Base-by-base conservation (phyloP, 2,888 invertebrate genomes). In the Protodeltote pygarga region DNA sequence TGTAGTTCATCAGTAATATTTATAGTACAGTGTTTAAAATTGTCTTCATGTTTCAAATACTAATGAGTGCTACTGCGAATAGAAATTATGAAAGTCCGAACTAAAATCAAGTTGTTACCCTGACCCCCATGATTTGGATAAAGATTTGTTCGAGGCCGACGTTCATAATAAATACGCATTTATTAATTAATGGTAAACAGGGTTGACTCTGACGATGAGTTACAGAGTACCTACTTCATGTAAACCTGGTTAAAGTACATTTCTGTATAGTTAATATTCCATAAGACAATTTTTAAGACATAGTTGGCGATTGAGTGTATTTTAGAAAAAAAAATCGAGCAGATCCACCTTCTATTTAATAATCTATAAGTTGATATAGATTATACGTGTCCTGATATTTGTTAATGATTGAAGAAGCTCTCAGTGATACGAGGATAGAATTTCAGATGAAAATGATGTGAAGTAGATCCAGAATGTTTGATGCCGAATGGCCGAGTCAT, bases 391-490 rank as follows among this genome's bases (percentile, higher is more conserved):
- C 11, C 41, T 42, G 13, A 13, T 35, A 33, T 28, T 33, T 28
- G 16, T 47, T 20, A 37, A 65, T 63, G 31, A 32, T 32, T 20
- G n/a, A n/a, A n/a, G 48, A 60, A 59, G 9, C 40, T 66, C 76
- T 85, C 80, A 84, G 90, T 90, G 90, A 85, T 85, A 81, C 89
- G 84, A 44, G 89, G 89, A 73, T 89, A 84, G 57, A 88, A 88
- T 65, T 74, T 86, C 90, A 1, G 91, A 90, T 66, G 91, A 90
- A 72, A 90, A 90, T 78, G 85, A 85, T 40, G 85, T 90, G 85
- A 81, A 62, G 74, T 86, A 79, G 89, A 89, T 44, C 79, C 86
- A 20, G 89, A 91, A 72, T 85, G 85, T 42, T 61, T 82, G 46
- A 83, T 87, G 29, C 75, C 88, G 3, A n/a, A n/a, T n/a, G n/a